These are phyloP conservation scores for Lacerta viridis DNA, from an alignment of 2,797 vertebrate species.

Conservation along the genomic window DNA sequence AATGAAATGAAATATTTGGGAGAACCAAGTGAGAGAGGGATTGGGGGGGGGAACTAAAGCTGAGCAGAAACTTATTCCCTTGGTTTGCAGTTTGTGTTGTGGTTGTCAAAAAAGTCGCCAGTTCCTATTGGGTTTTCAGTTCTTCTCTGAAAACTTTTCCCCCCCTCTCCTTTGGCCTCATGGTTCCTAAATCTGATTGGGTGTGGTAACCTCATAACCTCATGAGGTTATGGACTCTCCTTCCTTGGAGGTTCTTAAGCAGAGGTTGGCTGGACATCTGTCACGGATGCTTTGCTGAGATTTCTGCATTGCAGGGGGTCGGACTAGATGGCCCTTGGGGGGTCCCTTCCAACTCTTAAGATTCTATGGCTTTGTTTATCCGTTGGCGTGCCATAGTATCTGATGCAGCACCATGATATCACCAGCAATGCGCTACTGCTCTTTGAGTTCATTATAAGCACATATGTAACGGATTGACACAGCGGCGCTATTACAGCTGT, in stretches of 20 bases:
- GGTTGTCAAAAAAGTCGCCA: background rate
- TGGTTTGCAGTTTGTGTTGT: background rate
- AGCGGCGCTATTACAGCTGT: background rate
- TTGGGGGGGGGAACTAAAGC: conserved; percentile 45
- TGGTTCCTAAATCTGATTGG: background rate
- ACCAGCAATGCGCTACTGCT: background rate
- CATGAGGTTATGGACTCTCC: no score
- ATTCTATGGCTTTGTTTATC: background rate
- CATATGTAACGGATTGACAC: background rate
- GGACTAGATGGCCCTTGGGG: no score
- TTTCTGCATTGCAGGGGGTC: no score
- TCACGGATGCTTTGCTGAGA: no score
- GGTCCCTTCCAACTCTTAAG: no score
- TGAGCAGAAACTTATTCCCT: background rate
- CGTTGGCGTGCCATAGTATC: background rate
- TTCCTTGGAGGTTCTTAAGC: no score
- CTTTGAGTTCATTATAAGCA: background rate
- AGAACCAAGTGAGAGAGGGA: conserved; percentile 66
- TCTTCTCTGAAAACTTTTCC: background rate
- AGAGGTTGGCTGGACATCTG: no score
- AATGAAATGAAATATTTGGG: conserved; percentile 44
- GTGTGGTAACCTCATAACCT: background rate
- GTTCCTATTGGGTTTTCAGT: background rate
- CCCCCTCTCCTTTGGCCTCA: background rate
- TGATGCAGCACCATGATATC: background rate